Evolutionary conservation across 2,888 invertebrate species (phyloP), one percentile per base, ranked within the genome.

Genomic region (Octodonta nipae): DNA sequence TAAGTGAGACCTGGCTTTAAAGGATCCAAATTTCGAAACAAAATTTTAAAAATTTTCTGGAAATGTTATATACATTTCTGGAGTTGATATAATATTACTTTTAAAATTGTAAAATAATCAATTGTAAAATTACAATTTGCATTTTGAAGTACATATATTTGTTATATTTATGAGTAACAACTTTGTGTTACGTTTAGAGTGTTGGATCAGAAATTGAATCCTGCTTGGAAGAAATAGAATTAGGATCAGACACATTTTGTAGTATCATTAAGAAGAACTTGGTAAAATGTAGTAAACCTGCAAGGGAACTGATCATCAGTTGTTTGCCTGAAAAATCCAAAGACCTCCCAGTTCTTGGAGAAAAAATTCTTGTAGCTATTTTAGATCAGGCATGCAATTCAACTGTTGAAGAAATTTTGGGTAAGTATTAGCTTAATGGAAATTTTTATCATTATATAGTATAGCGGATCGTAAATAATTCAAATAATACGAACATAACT

Each of bases 221-320:
- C n/a, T 42, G 42, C 22, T 16, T 40, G 2, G 33, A 38, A 5
- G 28, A 30, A 5, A 30, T 43, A 14, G 43, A 43, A 10, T 28
- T 41, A 7, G 39, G 41, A n/a, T 37, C 39, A 5, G 35, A 39
- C 2, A 43, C 43, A 4, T 37, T 43, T 26, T 43, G 43, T 17
- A 32, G 37, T 6, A 15, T 43, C 11, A 28, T 41, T 14, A 39
- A 32, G 26, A 37, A 37, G 4, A 37, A 41, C 29, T 35, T 37
- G 15, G 31, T 12, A 11, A 38, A 28, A 29, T 43, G 43, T 26
- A n/a, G 38, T 5, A 39, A 39, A 32, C 43, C 43, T 12, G 38
- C 32, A 2, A 26, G 33, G 5, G 35, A 37, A 8, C 24, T 36
- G n/a, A n/a, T 41, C 4, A 25, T 22, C 16, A 36, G 30, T 8